Evolutionary conservation across 2,888 invertebrate genomes (phyloP).

Genomic region (Drosophila kambysellisi): DNA sequence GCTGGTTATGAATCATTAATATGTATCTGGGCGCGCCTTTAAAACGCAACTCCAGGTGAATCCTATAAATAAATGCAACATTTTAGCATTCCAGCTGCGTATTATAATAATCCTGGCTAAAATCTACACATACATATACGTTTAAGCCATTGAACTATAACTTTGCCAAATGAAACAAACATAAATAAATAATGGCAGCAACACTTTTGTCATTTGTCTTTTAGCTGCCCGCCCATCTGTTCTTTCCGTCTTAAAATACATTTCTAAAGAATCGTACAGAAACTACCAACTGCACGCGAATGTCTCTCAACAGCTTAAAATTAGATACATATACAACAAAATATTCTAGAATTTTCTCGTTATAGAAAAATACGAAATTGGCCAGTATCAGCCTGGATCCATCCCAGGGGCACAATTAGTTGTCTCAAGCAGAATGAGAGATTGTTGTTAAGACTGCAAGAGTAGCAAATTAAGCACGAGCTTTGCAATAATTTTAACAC

Average conservation of each 20-base stretch:
- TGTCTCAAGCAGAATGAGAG: neutral
- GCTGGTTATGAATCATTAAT: constrained; percentile 57
- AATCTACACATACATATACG: neutral
- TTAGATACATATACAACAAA: neutral
- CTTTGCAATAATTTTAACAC: constrained; percentile 5
- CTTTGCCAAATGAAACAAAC: neutral
- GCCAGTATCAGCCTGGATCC: neutral
- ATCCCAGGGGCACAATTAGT: constrained; percentile 5
- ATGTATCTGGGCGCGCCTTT: constrained; percentile 22
- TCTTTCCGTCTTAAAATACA: constrained; percentile 7
- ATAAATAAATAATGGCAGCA: neutral
- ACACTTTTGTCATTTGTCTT: constrained; percentile 3
- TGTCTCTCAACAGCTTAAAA: constrained; percentile 1
- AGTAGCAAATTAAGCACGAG: constrained; percentile 12
- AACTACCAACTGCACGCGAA: neutral
- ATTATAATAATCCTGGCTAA: constrained; percentile 2
- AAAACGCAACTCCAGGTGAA: constrained; percentile 3
- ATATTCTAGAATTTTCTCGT: neutral
- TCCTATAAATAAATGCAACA: constrained; percentile 24
- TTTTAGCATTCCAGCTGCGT: constrained; percentile 18
- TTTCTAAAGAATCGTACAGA: neutral
- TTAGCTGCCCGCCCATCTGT: neutral
- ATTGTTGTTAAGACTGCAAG: neutral
- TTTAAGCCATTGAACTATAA: neutral
- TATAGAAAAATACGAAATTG: neutral